Evolutionary conservation across 2,888 invertebrate species (phyloP).

Genomic region (Sussaba pulchella): DNA sequence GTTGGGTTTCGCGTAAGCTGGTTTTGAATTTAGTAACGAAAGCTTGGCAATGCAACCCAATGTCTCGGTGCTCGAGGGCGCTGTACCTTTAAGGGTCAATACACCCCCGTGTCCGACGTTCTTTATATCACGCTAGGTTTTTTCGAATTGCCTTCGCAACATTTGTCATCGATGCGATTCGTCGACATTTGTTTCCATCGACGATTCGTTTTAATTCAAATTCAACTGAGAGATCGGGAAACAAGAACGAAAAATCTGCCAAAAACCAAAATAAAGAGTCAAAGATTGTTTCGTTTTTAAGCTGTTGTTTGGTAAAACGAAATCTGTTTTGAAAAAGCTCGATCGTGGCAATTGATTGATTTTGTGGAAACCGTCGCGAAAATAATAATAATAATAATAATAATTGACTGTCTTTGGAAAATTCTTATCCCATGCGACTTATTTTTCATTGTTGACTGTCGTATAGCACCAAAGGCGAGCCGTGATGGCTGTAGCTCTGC

Average conservation of each 20-base stretch:
- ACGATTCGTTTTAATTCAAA: neutral
- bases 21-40: constrained; percentile 49
- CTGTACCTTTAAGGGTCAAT: constrained; percentile 67
- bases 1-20: neutral
- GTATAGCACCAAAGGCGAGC: neutral
- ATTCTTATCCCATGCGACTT: constrained; percentile 10
- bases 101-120: constrained; percentile 35
- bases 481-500: neutral
- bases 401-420: neutral
- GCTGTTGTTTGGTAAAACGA: too few relatives aligned
- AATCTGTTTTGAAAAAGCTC: neutral
- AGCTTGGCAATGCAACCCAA: constrained; percentile 60
- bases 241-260: too few relatives aligned
- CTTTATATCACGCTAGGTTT: constrained; percentile 14
- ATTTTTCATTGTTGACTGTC: constrained; percentile 2
- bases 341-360: neutral
- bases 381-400: too few relatives aligned
- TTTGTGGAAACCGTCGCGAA: constrained; percentile 4
- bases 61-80: constrained; percentile 42
- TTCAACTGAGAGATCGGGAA: too few relatives aligned
- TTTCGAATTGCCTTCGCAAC: constrained; percentile 2
- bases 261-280: too few relatives aligned
- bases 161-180: constrained; percentile 20
- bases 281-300: neutral
- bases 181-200: neutral